Evolutionary conservation across 2,888 invertebrate species (phyloP).

Genomic region (Selenia dentaria): DNA sequence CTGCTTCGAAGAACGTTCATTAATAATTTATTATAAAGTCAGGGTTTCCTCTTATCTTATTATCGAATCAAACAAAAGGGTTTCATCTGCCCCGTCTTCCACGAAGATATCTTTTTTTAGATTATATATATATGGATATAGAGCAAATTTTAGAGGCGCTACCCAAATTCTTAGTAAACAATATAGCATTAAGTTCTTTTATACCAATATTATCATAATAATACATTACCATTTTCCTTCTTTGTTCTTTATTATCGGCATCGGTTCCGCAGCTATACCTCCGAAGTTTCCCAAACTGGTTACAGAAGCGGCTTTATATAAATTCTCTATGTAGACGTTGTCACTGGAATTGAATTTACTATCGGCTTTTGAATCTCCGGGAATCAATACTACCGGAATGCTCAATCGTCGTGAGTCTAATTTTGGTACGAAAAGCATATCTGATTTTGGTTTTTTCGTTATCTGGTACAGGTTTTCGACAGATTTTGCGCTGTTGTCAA

Average conservation of each 20-base stretch:
- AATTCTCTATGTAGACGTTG: constrained; percentile 71
- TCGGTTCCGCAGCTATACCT: constrained; percentile 67
- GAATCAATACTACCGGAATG: constrained; percentile 72
- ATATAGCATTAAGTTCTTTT: too few species aligned
- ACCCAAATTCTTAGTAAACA: too few species aligned
- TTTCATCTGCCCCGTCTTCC: too few species aligned
- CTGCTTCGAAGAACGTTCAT: too few species aligned
- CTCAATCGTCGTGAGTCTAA: constrained; percentile 66
- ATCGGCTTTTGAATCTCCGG: constrained; percentile 55
- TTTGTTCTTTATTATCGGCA: constrained; percentile 78
- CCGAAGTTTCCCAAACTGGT: constrained; percentile 77
- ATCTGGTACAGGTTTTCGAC: constrained; percentile 65
- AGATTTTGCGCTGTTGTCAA: constrained; percentile 57
- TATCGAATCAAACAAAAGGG: too few species aligned
- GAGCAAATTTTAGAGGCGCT: too few species aligned
- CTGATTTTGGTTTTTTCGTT: constrained; percentile 55
- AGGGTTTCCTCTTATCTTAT: too few species aligned
- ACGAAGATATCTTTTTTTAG: too few species aligned
- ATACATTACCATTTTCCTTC: constrained; percentile 81
- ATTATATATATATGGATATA: too few species aligned
- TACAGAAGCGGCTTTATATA: constrained; percentile 75
- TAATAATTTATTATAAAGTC: too few species aligned
- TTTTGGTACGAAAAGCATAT: constrained; percentile 67
- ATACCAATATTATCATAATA: too few species aligned
- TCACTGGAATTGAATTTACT: constrained; percentile 75